phyloP scores from a whole-genome alignment of 2,888 invertebrate genomes.

The Diaphora mendica region DNA sequence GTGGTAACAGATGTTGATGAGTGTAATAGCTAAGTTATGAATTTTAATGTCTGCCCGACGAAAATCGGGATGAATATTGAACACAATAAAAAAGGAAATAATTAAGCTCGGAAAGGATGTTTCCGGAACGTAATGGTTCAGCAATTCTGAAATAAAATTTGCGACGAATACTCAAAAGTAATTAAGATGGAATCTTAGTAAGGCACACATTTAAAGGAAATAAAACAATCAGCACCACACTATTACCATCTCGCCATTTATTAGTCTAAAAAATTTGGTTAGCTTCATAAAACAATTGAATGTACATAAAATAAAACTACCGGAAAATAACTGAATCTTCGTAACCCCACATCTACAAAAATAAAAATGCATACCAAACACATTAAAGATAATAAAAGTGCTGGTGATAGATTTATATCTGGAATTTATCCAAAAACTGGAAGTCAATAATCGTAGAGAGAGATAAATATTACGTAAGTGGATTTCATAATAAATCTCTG shows the following conservation, averaged over 20 bases:
- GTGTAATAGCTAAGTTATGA: constrained; percentile 80
- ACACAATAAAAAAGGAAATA: constrained; percentile 76
- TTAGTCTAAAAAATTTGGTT: neutral
- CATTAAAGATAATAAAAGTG: constrained; percentile 51
- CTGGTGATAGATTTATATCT: constrained; percentile 51
- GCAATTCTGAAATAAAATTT: constrained; percentile 69
- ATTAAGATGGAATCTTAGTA: constrained; percentile 78
- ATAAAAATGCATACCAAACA: constrained; percentile 47
- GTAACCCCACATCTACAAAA: constrained; percentile 21
- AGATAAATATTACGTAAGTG: constrained; percentile 54
- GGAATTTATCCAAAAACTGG: constrained; percentile 58
- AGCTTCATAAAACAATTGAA: neutral
- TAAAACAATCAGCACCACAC: constrained; percentile 32
- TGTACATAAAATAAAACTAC: neutral
- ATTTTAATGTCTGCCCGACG: constrained; percentile 78
- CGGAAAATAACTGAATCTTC: neutral
- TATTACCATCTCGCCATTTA: constrained; percentile 5
- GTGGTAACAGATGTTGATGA: constrained; percentile 81
- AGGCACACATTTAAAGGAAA: constrained; percentile 49
- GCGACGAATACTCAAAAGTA: constrained; percentile 74
- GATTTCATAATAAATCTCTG: constrained; percentile 29
- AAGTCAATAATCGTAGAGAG: constrained; percentile 44
- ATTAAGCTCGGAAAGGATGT: constrained; percentile 75
- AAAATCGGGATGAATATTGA: constrained; percentile 81
- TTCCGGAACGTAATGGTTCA: constrained; percentile 71